Percentiles rank a stretch among this genome's conserved stretches.
Evolutionary conservation across 2,888 invertebrate genomes (phyloP).

Genomic region (Euzetes globulus): DNA sequence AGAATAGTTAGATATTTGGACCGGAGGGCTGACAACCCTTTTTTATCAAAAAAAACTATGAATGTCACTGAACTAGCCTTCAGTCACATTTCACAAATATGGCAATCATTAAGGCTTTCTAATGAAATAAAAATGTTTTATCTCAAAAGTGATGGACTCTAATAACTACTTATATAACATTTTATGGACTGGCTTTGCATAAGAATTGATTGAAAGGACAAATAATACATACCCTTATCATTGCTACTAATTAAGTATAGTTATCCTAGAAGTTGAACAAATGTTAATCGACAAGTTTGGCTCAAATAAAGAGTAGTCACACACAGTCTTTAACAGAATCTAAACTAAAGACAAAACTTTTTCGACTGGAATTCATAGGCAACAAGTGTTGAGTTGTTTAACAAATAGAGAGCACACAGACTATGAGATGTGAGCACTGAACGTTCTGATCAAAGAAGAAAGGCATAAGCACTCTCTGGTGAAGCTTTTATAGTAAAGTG

Average conservation of each 20-base stretch:
- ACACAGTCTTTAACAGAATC: background rate
- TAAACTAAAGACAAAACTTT: background rate
- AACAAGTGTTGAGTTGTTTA: background rate
- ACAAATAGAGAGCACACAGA: background rate
- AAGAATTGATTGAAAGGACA: background rate
- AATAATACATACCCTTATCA: constrained; percentile 4
- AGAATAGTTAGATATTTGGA: too few relatives aligned
- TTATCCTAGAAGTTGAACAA: background rate
- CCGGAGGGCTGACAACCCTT: too few relatives aligned
- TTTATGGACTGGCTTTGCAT: too few relatives aligned
- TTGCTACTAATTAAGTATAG: background rate
- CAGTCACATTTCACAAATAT: too few relatives aligned
- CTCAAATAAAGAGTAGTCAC: background rate
- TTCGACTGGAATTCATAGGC: background rate
- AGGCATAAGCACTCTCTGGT: background rate
- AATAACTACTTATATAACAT: too few relatives aligned
- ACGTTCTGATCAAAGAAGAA: background rate
- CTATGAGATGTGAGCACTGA: background rate
- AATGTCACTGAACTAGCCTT: too few relatives aligned
- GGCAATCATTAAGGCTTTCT: too few relatives aligned
- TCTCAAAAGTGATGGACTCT: too few relatives aligned
- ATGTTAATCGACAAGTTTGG: background rate
- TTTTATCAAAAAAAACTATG: too few relatives aligned
- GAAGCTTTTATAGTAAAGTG: background rate
- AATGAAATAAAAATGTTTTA: too few relatives aligned